Base-by-base conservation (phyloP, 1,140 invertebrate species). In the Penaeus vannamei region DNA sequence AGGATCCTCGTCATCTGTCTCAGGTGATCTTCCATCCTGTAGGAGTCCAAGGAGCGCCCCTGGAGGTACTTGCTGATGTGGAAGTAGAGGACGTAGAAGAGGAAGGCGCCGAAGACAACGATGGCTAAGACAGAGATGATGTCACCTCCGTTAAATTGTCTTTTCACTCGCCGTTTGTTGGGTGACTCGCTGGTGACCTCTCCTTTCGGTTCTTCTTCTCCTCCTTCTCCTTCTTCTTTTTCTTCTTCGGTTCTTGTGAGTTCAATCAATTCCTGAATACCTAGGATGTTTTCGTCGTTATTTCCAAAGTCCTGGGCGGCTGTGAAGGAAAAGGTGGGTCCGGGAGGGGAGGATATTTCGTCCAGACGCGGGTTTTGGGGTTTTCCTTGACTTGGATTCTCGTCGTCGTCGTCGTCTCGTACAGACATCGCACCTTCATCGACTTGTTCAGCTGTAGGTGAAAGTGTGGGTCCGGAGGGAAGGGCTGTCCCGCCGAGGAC, bases 81-180 rank as follows among this genome's bases (percentile, higher is more conserved):
- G 62, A 42, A 84, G 83, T 84, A 84, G 62, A 66, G n/a, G 32
- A 84, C 14, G 32, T 69, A 84, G 32, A 66, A 66, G 62, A 84
- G 32, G 62, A 84, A 84, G 60, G 66, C 61, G 26, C 5, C 42
- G 62, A 84, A 84, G 83, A 66, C 62, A 42, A 46, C 61, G 22
- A 84, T 12, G 42, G 83, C 61, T n/a, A 84, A 36, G 20, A 66
- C 29, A 32, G 46, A 53, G 83, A 84, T 84, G 53, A 53, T 10
- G 53, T 53, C 53, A 2, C 53, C 53, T 12, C 53, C 53, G 53
- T 53, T 53, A 12, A 53, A 53, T 12, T 53, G 53, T 1, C 53
- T 12, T 10, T 53, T 53, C 53, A 53, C 53, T 53, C 53, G 53
- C 12, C 2, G 53, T 8, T 53, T 53, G 53, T 12, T 1, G 53